Evolutionary conservation across 2,797 vertebrate species (phyloP), one percentile per base, ranked within the genome.

Genomic region (Podarcis lilfordi): DNA sequence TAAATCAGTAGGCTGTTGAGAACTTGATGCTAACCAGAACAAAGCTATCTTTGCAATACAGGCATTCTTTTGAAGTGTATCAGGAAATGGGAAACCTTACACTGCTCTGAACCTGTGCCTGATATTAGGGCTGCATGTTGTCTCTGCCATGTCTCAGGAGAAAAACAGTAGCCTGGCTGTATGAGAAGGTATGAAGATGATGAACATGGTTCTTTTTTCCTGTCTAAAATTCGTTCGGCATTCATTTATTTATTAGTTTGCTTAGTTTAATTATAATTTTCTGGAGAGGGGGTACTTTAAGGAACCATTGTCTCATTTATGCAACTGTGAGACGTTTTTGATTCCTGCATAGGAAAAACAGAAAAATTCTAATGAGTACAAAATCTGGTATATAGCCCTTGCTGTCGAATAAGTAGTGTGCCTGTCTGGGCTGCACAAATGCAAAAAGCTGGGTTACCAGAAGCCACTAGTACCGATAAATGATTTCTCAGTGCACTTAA

Each of bases 41-140:
- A 91, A 90, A 93, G 21, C n/a, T 87, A 0, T 88, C 76, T 35
- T 90, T 94, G 78, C 86, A 43, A 91, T 87, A 59, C 84, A 80
- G 87, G 89, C 89, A 87, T 88, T 40, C 29, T 0, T 79, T 0
- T 74, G 37, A 80, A 74, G 37, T 13, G 82, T 89, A 68, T 81
- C 79, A 86, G 84, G 80, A 85, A 89, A 68, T 50, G n/a, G 77
- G 32, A 82, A 86, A 82, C 19, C 32, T 66, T 71, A 86, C 91
- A 35, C 71, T 81, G 45, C 32, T 86, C 35, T 87, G 50, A 74
- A 87, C 50, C 29, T 74, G 11, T 81, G 64, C 50, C 35, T 81
- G 40, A 80, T 61, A 81, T 45, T 87, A n/a, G 37, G 35, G 50
- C 35, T 61, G 50, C 78, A 59, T 81, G 37, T 87, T 32, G 40